These are phyloP conservation scores for Mormyrus proboscirostris DNA, from an alignment of 2,797 vertebrate species.

Conservation along the genomic window DNA sequence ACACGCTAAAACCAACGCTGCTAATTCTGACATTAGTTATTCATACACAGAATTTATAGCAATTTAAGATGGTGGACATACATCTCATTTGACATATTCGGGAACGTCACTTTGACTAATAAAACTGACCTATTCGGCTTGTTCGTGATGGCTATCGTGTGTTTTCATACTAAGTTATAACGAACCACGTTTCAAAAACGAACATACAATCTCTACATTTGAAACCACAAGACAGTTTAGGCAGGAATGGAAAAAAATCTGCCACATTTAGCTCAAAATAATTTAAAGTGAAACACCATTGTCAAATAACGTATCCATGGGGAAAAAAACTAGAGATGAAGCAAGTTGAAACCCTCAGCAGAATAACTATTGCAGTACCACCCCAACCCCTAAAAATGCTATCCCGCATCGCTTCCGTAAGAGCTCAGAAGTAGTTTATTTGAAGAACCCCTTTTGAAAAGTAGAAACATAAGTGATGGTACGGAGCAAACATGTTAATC, in stretches of 20 bases:
- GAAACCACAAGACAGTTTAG: background rate
- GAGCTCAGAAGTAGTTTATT: background rate
- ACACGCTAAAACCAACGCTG: background rate
- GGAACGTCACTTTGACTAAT: background rate
- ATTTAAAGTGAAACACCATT: background rate
- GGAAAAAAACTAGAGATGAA: background rate
- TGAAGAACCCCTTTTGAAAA: background rate
- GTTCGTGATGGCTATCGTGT: background rate
- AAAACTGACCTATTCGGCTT: background rate
- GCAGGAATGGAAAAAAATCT: background rate
- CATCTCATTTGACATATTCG: background rate
- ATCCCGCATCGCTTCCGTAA: background rate
- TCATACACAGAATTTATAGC: background rate
- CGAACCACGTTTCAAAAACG: background rate
- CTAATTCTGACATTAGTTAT: background rate
- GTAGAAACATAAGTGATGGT: background rate
- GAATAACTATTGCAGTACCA: background rate
- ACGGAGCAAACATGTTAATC: background rate
- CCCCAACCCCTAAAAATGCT: background rate
- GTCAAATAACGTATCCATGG: background rate
- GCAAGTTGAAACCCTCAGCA: background rate
- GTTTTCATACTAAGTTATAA: background rate
- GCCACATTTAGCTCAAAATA: background rate
- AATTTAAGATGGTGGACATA: background rate
- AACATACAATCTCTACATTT: background rate